phyloP scores from a whole-genome alignment of 64 coral and sea anemone species.

The Montipora cactus region DNA sequence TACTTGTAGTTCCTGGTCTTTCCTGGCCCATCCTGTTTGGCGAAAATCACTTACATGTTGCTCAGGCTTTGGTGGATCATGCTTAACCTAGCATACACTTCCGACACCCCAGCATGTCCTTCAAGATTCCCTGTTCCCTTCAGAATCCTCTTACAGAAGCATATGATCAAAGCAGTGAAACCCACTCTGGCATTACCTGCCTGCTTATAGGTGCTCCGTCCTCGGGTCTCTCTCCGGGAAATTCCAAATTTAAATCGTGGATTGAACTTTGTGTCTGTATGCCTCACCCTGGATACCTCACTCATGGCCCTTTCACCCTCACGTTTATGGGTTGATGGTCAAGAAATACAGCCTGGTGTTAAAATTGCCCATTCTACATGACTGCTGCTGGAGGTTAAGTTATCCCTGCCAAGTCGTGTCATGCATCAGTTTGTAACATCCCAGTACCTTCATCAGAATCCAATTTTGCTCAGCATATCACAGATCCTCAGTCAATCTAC shows the following conservation, averaged over 20 bases:
- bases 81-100: neutral
- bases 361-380: constrained; percentile 12
- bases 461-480: neutral
- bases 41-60: constrained; percentile 39
- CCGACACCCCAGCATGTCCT: neutral
- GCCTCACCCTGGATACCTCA: constrained; percentile 21
- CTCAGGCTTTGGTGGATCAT: constrained; percentile 53
- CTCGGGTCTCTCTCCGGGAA: neutral
- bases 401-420: neutral
- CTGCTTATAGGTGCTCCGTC: neutral
- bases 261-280: constrained; percentile 49
- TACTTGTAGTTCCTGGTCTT: constrained; percentile 59
- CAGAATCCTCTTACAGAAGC: neutral
- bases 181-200: no score
- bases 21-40: constrained; percentile 59
- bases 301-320: constrained; percentile 8
- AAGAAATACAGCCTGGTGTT: no score
- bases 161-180: neutral
- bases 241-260: constrained; percentile 5
- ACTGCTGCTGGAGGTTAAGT: neutral
- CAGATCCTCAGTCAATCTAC: neutral
- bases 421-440: no score
- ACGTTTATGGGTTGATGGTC: constrained; percentile 41
- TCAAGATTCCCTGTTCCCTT: neutral
- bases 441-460: neutral